Evolutionary conservation across 1,140 invertebrate genomes (phyloP).

Genomic region (Pollicipes pollicipes): DNA sequence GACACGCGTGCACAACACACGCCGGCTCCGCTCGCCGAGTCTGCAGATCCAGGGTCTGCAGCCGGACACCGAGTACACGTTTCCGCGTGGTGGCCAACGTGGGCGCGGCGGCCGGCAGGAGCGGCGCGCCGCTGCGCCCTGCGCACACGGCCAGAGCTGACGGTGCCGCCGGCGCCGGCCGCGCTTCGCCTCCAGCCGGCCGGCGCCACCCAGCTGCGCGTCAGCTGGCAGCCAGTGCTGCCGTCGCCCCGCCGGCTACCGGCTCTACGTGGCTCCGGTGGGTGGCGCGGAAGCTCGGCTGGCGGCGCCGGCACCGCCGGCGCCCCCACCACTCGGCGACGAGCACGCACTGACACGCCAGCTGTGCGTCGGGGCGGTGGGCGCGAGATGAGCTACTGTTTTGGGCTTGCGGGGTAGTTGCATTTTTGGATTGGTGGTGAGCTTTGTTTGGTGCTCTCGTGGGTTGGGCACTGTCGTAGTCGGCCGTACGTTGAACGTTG

Average conservation of each 20-base stretch:
- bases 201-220: slow-evolving; percentile 44
- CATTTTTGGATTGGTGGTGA: too few relatives aligned
- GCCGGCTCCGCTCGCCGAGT: slow-evolving; percentile 48
- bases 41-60: slow-evolving; percentile 49
- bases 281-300: background rate
- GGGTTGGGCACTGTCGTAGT: too few relatives aligned
- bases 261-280: background rate
- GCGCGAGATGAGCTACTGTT: too few relatives aligned
- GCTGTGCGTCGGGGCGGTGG: too few relatives aligned
- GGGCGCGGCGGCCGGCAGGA: slow-evolving; percentile 41
- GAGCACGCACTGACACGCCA: too few relatives aligned
- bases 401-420: too few relatives aligned
- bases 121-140: slow-evolving; percentile 33
- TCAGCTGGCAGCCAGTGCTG: slow-evolving; percentile 52
- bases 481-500: too few relatives aligned
- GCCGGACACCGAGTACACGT: slow-evolving; percentile 65
- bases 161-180: slow-evolving; percentile 53
- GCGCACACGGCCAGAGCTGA: slow-evolving; percentile 31
- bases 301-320: too few relatives aligned
- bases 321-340: too few relatives aligned
- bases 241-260: slow-evolving; percentile 33
- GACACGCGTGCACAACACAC: slow-evolving; percentile 55
- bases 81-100: slow-evolving; percentile 66
- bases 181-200: slow-evolving; percentile 46
- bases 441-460: too few relatives aligned